Evolutionary conservation across 2,113 vertebrate species (phyloP).

Genomic region (Ondatra zibethicus): DNA sequence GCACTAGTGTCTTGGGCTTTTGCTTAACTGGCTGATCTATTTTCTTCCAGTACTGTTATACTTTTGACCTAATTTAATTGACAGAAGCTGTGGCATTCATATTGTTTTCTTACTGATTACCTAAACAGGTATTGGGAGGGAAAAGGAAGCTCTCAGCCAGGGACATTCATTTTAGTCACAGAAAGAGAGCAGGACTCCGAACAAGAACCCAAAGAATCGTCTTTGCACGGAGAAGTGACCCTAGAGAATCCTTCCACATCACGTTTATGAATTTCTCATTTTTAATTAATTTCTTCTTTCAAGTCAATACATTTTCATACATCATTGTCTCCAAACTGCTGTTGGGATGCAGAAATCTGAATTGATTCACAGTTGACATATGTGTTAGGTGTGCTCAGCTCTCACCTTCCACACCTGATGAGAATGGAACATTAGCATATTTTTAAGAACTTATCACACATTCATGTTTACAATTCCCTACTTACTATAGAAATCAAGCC

Average conservation of each 20-base stretch:
- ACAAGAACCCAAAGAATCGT: constrained; percentile 66
- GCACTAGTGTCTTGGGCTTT: constrained; percentile 86
- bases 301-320: constrained; percentile 79
- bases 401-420: constrained; percentile 26
- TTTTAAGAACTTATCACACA: constrained; percentile 36
- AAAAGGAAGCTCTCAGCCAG: constrained; percentile 63
- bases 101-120: constrained; percentile 81
- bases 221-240: constrained; percentile 62
- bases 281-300: constrained; percentile 81
- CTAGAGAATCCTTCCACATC: constrained; percentile 56
- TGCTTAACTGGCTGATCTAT: constrained; percentile 83
- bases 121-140: constrained; percentile 83
- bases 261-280: constrained; percentile 73
- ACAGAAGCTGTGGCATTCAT: constrained; percentile 79
- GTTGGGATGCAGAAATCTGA: constrained; percentile 61
- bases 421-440: constrained; percentile 45
- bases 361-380: constrained; percentile 56
- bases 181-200: constrained; percentile 49
- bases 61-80: constrained; percentile 89
- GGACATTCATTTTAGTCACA: constrained; percentile 67
- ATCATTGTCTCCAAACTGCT: constrained; percentile 67
- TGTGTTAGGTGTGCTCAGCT: constrained; percentile 34
- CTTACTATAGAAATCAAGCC: constrained; percentile 38
- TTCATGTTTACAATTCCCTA: constrained; percentile 16
- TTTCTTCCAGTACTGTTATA: constrained; percentile 82